phyloP scores from a whole-genome alignment of 2,888 invertebrate genomes.

The Dysmachus trigonus region DNA sequence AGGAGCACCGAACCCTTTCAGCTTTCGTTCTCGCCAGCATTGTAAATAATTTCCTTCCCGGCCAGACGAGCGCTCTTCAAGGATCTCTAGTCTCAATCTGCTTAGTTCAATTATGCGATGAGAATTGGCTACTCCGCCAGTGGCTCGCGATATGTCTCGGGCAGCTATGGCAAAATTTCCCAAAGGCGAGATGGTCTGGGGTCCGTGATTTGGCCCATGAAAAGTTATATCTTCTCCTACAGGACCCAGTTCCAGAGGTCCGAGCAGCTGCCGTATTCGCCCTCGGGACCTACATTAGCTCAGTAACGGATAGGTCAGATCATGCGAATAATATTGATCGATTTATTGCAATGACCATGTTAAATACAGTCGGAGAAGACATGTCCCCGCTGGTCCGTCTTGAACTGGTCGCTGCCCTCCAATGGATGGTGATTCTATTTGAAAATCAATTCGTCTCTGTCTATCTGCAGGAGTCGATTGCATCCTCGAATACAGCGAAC shows the following conservation, averaged over 20 bases:
- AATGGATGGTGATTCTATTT: constrained; percentile 86
- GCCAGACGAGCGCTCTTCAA: constrained; percentile 90
- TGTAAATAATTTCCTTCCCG: constrained; percentile 86
- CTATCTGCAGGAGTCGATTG: constrained; percentile 69
- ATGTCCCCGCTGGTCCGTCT: constrained; percentile 88
- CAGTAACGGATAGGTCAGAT: constrained; percentile 83
- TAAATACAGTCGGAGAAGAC: constrained; percentile 80
- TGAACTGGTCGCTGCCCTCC: constrained; percentile 86
- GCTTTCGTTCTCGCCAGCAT: constrained; percentile 95
- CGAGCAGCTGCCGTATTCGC: constrained; percentile 95
- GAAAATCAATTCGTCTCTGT: constrained; percentile 88
- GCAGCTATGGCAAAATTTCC: constrained; percentile 87
- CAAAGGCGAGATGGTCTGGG: constrained; percentile 92
- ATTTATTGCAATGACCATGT: constrained; percentile 86
- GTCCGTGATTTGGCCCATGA: constrained; percentile 97
- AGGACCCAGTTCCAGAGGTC: constrained; percentile 88
- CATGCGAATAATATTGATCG: constrained; percentile 96
- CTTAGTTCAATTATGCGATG: constrained; percentile 84
- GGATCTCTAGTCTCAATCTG: constrained; percentile 91
- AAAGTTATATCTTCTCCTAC: constrained; percentile 83
- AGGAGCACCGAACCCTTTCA: constrained; percentile 89
- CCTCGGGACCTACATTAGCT: constrained; percentile 91
- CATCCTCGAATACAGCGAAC: not conserved
- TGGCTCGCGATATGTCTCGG: constrained; percentile 96
- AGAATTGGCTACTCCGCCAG: constrained; percentile 74